A percentile compares a stretch with the other conserved stretches of the same genome.
Conservation (phyloP, 2,888 invertebrate species). For the Drosophila atripex region DNA sequence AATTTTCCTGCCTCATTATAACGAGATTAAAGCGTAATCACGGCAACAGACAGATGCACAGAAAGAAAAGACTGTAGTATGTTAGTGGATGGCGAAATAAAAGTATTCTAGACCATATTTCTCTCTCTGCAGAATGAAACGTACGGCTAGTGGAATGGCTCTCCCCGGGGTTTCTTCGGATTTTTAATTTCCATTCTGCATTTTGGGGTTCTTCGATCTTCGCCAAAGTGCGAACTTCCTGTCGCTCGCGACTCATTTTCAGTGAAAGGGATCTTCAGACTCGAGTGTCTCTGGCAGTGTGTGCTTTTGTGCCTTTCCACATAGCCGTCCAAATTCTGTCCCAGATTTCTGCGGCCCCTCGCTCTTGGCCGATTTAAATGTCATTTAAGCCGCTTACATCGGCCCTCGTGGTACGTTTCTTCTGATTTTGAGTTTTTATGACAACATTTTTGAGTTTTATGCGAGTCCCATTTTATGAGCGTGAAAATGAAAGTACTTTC, state of each 20-base stretch:
- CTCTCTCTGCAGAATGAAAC: too few relatives aligned
- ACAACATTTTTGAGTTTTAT: conserved; percentile 61
- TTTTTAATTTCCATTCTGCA: conserved; percentile 27
- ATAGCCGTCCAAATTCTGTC: conserved; percentile 41
- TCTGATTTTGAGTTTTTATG: conserved; percentile 59
- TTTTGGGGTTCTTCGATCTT: conserved; percentile 44
- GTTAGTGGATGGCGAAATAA: too few relatives aligned
- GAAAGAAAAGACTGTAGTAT: background rate
- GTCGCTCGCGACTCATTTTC: conserved; percentile 34
- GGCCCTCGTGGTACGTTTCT: conserved; percentile 49
- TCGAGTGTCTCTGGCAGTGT: conserved; percentile 23
- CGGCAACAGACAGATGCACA: conserved; percentile 31
- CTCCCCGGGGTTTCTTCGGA: conserved; percentile 26
- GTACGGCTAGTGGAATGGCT: conserved; percentile 53
- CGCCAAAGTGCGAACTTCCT: conserved; percentile 75
- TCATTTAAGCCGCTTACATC: conserved; percentile 76
- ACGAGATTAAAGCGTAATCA: conserved; percentile 74
- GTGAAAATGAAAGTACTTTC: conserved; percentile 77
- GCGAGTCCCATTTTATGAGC: conserved; percentile 64
- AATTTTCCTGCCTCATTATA: conserved; percentile 69
- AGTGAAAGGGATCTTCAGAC: conserved; percentile 64
- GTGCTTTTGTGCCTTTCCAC: conserved; percentile 59
- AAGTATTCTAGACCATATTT: too few relatives aligned
- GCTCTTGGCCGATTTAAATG: conserved; percentile 69
- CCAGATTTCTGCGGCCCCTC: conserved; percentile 2